A percentile compares a stretch with the other conserved stretches of the same genome.
These are phyloP conservation scores for Andrena hattorfiana DNA, from an alignment of 2,888 invertebrate species.

Conservation along the genomic window DNA sequence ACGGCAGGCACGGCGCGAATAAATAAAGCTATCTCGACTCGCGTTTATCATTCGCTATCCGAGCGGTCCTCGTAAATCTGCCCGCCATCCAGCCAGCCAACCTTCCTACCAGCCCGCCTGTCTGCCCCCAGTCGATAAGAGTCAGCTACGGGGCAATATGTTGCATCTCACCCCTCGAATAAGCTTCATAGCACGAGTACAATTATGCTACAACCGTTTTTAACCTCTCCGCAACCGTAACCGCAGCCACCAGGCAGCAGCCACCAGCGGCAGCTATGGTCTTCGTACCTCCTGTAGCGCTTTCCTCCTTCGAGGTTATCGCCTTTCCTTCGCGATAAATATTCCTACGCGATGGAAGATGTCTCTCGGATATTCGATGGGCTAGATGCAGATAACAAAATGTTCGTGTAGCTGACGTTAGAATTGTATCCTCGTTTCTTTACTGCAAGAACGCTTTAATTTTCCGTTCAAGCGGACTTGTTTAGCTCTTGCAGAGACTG, in stretches of 20 bases:
- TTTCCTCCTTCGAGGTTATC: slow-evolving; percentile 12
- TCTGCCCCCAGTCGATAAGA: slow-evolving; percentile 81
- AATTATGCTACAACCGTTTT: slow-evolving; percentile 69
- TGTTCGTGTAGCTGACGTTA: neutral
- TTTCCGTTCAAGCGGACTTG: neutral
- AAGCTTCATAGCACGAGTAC: slow-evolving; percentile 69
- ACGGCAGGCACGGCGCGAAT: slow-evolving; percentile 86
- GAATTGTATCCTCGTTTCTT: neutral
- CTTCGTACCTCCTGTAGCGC: slow-evolving; percentile 21
- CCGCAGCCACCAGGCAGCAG: neutral
- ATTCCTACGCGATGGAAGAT: slow-evolving; percentile 27
- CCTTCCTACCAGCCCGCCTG: slow-evolving; percentile 77
- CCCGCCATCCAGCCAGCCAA: slow-evolving; percentile 79
- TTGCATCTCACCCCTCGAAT: slow-evolving; percentile 76
- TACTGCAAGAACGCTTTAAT: slow-evolving; percentile 5
- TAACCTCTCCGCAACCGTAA: slow-evolving; percentile 50
- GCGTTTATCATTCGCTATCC: slow-evolving; percentile 88
- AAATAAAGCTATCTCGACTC: slow-evolving; percentile 88
- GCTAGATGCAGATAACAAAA: slow-evolving; percentile 25
- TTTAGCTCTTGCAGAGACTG: neutral
- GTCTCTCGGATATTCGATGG: slow-evolving; percentile 40
- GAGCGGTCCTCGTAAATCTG: slow-evolving; percentile 87
- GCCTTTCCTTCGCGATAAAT: slow-evolving; percentile 17
- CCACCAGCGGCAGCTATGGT: slow-evolving; percentile 26
- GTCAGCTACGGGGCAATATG: slow-evolving; percentile 79